Base-by-base conservation (phyloP, 92 coral and sea anemone genomes). In the Pocillopora meandrina region DNA sequence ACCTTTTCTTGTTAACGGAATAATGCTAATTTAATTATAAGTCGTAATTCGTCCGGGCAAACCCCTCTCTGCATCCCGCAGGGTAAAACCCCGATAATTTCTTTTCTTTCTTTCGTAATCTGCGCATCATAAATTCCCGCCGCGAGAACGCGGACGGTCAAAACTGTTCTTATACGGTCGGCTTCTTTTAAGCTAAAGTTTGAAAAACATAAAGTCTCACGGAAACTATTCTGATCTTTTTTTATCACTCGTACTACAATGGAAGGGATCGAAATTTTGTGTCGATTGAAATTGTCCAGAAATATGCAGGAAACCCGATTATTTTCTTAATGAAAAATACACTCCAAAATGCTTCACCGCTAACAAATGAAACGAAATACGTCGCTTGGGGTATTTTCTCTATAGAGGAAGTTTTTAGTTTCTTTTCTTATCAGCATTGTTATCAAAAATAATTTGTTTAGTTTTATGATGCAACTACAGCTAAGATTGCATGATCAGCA, bases 11-110 rank as follows among this genome's bases (percentile, higher is more conserved):
- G 49, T 42, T 7, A 77, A 34, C 70, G 20, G 14, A 23, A 9
- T 56, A 56, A 62, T 11, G 26, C 49, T 42, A 42, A 42, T 3
- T 26, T 42, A 42, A 42, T 42, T 3, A 3, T 3, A 42, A 42
- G 56, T 16, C 19, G 18, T 70, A 35, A 34, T 62, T 47, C 36
- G 77, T 70, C 77, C 60, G 85, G 85, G 85, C 85, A 81, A 81
- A 81, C 85, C 85, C 85, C 77, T 67, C 77, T 58, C 33, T 61
- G 63, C 61, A 49, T 20, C 76, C 71, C 69, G 77, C 69, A 70
- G 85, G 68, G 85, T 80, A 67, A 66, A 56, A 26, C 84, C 84
- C 61, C 65, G 1, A 3, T n/a, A 36, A 16, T 14, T 15, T 33
- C 33, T 70, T 34, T 16, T 14, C 55, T 36, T 35, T 36, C 9